Base-by-base conservation (phyloP, 2,888 invertebrate genomes). In the Apotomis capreana region DNA sequence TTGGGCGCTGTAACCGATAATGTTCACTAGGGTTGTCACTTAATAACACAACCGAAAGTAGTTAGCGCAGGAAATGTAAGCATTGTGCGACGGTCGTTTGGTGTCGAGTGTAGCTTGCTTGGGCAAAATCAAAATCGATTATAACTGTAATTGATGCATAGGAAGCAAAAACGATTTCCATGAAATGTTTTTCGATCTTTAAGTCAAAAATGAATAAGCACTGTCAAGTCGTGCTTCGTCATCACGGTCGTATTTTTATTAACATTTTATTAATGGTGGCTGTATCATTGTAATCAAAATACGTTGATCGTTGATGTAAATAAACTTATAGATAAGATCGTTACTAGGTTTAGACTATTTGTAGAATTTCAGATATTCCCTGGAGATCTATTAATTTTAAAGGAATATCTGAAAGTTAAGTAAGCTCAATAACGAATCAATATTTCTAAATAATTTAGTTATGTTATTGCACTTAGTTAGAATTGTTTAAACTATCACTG, bases 391-490 rank as follows among this genome's bases (percentile, higher is more conserved):
- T 13, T 12, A 40, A 57, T 63, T 65, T 61, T 4, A 55, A 55
- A 60, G 55, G 54, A 67, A 55, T 68, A 26, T 15, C 57, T 52
- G 51, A 67, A 44, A 26, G 15, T 40, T 71, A 70, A 55, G 57
- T 71, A 71, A 67, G 67, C 67, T 71, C 71, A 68, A 68, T 71
- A 68, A 71, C 61, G 57, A 67, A 67, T 26, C 54, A n/a, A 46
- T 57, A 52, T 64, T 64, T 6, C 12, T 13, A 37, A 62, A 54
- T 57, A 67, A 62, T 68, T 71, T 67, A 71, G 49, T 67, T 71
- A 40, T 44, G 26, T 71, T 71, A 61, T 54, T 44, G 67, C 71
- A 71, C 67, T 67, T 67, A 68, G 68, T 54, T 68, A 71, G 71
- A 61, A 51, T 71, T 67, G 13, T 68, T 67, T 67, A 69, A 55